Base-by-base conservation (phyloP, 1,140 invertebrate species). In the Drosophila sulfurigaster region DNA sequence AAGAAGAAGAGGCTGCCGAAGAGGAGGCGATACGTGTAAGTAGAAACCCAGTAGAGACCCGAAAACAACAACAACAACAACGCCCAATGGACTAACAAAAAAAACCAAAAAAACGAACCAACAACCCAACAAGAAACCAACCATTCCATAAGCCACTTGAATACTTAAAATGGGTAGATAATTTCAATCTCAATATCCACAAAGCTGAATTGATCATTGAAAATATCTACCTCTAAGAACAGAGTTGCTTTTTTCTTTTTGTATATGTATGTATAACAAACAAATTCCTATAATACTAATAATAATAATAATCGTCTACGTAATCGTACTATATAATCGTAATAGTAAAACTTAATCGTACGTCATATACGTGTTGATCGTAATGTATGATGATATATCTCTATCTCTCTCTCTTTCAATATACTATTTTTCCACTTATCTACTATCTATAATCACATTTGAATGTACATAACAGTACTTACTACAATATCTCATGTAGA, bases 1-100 rank as follows among this genome's bases (percentile, higher is more conserved):
- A 98, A 93, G 98, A 99, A 93, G 98, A 99, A 93, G 98, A 99
- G 93, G 96, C 96, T 63, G 97, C 97, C 41, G 97, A 98, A 93
- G 97, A 98, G 93, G 96, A 98, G 94, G 97, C 97, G 64, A 95
- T 98, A 82, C 95, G 96, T 94, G 96, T 97, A 93, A 93, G 91
- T 92, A 91, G 86, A 64, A 70, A 71, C 56, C 81, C 81, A 83
- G 73, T 56, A 66, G 93, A 91, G 58, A 58, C 58, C 10, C 13
- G 32, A 28, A 51, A 38, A 62, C 20, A 25, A 25, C 20, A 25
- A 25, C 20, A 25, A 25, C 20, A 25, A 25, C 20, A 63, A 58
- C 49, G 70, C 68, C 60, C 49, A 75, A 66, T 59, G 74, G 74
- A 64, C 51, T 1, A 43, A 3, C 6, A 43, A 59, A 62, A 62